Percentiles rank a stretch among this genome's conserved stretches.
phyloP scores from a whole-genome alignment of 1,140 invertebrate species.

The Euwallacea fornicatus region DNA sequence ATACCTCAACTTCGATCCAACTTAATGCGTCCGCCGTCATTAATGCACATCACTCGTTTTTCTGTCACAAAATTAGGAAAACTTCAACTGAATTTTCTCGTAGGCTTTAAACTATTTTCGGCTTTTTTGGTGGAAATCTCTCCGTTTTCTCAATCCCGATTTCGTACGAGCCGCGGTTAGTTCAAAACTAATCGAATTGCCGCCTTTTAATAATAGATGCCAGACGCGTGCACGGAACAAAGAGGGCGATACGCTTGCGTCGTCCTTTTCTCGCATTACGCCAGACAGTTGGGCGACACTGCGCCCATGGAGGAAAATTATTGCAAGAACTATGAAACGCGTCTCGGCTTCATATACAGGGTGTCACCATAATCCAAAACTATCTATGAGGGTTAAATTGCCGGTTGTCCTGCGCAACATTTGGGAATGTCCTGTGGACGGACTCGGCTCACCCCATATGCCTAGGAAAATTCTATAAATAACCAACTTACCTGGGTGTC shows the following conservation, averaged over 20 bases:
- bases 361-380: not conserved
- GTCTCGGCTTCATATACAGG: constrained; percentile 4
- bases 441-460: no score
- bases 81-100: no score
- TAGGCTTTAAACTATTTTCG: no score
- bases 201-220: constrained; percentile 21
- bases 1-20: no score
- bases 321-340: constrained; percentile 1
- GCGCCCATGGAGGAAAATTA: constrained; percentile 10
- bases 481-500: no score
- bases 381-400: not conserved
- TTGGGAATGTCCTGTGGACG: no score
- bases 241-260: not conserved
- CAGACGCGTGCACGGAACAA: constrained; percentile 7
- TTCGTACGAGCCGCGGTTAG: constrained; percentile 14
- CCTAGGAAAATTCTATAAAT: no score
- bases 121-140: not conserved
- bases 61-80: no score
- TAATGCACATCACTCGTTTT: no score
- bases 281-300: not conserved
- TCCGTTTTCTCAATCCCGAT: constrained; percentile 19
- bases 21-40: no score
- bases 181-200: constrained; percentile 21
- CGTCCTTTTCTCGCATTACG: constrained; percentile 5
- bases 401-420: no score